phyloP scores from a whole-genome alignment of 2,797 vertebrate genomes.

The Pogonophryne albipinna region DNA sequence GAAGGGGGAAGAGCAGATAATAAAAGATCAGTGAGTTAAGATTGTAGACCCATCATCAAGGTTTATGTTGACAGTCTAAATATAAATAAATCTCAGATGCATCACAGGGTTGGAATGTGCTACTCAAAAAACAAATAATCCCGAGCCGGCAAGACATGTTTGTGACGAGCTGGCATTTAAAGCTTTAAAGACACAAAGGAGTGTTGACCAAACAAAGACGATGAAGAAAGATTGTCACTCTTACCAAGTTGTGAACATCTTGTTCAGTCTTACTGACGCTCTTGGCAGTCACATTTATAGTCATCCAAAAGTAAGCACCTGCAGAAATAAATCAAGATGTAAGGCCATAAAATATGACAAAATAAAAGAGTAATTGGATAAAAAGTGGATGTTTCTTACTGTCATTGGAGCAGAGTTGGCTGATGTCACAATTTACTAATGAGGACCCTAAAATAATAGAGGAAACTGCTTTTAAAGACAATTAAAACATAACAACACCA shows the following conservation, averaged over 20 bases:
- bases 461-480: background rate
- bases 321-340: background rate
- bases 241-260: constrained; percentile 65
- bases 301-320: constrained; percentile 80
- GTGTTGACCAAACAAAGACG: background rate
- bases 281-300: constrained; percentile 36
- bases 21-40: background rate
- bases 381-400: constrained; percentile 58
- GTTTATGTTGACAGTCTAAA: background rate
- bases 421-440: constrained; percentile 62
- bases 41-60: background rate
- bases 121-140: background rate
- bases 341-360: background rate
- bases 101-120: constrained; percentile 16
- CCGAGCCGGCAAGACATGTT: constrained; percentile 1
- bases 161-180: constrained; percentile 19
- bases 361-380: constrained; percentile 16
- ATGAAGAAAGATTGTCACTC: constrained; percentile 2
- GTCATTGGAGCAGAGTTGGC: constrained; percentile 65
- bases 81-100: background rate
- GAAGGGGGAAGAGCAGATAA: background rate
- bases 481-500: too few relatives aligned
- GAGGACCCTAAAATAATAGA: constrained; percentile 36
- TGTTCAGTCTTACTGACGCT: background rate
- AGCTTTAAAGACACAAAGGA: background rate